A percentile compares a stretch with the other conserved stretches of the same genome.
phyloP scores from a whole-genome alignment of 2,888 invertebrate species.

The Norana najaformis region DNA sequence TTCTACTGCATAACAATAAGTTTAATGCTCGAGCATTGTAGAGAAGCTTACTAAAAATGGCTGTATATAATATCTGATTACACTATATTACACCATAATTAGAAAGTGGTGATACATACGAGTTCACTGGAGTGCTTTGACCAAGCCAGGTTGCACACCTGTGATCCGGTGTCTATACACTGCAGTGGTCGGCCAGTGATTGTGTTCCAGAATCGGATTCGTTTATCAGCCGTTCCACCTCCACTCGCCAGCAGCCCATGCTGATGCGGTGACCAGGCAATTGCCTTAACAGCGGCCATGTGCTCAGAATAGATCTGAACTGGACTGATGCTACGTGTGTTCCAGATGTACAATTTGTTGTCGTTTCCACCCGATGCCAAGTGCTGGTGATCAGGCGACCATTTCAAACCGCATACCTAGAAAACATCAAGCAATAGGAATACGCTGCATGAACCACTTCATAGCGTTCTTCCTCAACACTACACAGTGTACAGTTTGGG shows the following conservation, averaged over 20 bases:
- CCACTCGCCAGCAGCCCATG: conserved; percentile 86
- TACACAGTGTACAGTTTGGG: neutral
- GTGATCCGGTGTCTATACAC: conserved; percentile 87
- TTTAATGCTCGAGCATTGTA: neutral
- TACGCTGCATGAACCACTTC: neutral
- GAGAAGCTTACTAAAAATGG: neutral
- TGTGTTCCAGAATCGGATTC: conserved; percentile 68
- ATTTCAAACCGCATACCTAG: conserved; percentile 88
- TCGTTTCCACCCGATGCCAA: conserved; percentile 98
- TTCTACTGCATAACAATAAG: neutral
- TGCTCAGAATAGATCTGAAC: conserved; percentile 68
- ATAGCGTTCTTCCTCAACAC: neutral
- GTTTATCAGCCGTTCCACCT: conserved; percentile 92
- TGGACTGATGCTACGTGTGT: conserved; percentile 47
- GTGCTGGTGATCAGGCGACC: conserved; percentile 97
- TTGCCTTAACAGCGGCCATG: conserved; percentile 67
- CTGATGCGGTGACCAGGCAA: conserved; percentile 98
- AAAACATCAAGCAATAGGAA: conserved; percentile 21
- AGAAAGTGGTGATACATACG: conserved; percentile 64
- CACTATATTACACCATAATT: neutral
- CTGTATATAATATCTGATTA: neutral
- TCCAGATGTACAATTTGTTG: conserved; percentile 89
- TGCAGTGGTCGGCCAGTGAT: conserved; percentile 78
- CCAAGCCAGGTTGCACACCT: conserved; percentile 91
- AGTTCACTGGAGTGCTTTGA: conserved; percentile 92